phyloP scores from a whole-genome alignment of 2,113 vertebrate species.

The Dromas ardeola region DNA sequence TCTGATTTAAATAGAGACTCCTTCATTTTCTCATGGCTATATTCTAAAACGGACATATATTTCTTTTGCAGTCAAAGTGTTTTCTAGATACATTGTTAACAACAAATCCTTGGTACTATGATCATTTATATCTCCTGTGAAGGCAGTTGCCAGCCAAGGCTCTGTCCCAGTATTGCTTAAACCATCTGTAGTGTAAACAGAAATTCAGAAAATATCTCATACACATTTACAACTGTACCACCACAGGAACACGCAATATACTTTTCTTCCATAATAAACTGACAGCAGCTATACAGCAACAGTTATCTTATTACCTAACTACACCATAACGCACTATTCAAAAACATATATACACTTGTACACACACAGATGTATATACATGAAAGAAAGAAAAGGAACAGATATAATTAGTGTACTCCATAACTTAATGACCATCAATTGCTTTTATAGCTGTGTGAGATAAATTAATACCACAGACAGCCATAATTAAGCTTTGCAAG shows the following conservation, averaged over 20 bases:
- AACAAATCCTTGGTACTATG: not conserved
- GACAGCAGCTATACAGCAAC: not conserved
- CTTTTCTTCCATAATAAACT: not conserved
- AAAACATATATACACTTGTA: not conserved
- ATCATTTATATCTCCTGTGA: not conserved
- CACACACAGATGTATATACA: not conserved
- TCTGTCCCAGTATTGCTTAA: not conserved
- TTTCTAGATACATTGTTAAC: not conserved
- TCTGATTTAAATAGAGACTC: not conserved
- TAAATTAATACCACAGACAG: not conserved
- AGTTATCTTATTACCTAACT: not conserved
- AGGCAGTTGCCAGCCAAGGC: not conserved
- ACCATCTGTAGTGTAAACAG: not conserved
- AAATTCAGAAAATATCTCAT: not conserved
- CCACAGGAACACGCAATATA: not conserved
- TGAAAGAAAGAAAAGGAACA: not conserved
- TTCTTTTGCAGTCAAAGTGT: not conserved
- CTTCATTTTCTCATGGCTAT: not conserved
- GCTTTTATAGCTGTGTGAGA: not conserved
- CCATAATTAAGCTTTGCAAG: not conserved
- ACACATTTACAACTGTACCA: not conserved
- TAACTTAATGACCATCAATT: not conserved
- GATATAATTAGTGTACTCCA: not conserved
- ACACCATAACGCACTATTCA: not conserved
- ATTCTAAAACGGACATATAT: not conserved